Evolutionary conservation across 2,797 vertebrate genomes (phyloP), one percentile per base, ranked within the genome.

Genomic region (Acridotheres tristis): DNA sequence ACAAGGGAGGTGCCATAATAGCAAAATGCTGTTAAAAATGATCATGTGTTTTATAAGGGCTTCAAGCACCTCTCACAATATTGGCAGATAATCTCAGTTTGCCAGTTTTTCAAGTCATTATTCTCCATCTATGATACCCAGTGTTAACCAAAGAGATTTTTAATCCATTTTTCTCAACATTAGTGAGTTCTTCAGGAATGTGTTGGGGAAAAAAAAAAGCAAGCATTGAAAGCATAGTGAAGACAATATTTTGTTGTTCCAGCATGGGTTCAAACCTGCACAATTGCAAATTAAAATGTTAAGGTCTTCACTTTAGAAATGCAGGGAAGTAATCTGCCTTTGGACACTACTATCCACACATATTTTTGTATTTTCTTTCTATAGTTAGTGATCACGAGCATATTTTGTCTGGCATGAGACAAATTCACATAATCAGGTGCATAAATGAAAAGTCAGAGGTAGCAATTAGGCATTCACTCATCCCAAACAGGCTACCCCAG

Each of bases 11-110:
- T 38, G 25, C 38, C n/a, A 17, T 69, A 85, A 86, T 20, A 89
- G 62, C 61, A 93, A 93, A 92, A 91, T 48, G 62, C 58, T 85
- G 43, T 82, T 93, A 59, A 90, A 91, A 95, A 63, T 83, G 30
- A 85, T 91, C 85, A 42, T 73, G 27, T 89, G 59, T 82, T 95
- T 96, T 88, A 74, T 67, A 79, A 81, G 48, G 76, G 57, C 53
- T 86, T 87, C 66, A 58, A 88, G 17, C 7, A 1, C 11, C 50
- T 86, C 81, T 82, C 83, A 47, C 85, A 90, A 90, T 82, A 83
- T 89, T 94, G 95, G 85, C 87, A 91, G 94, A 65, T 93, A 90
- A 94, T 95, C 76, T 95, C 61, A 74, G 50, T 89, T 91, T 90
- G 63, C 36, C 85, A 69, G 34, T 95, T 96, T 95, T 63, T 93